phyloP scores from a whole-genome alignment of 2,113 vertebrate genomes.

The Apus apus region DNA sequence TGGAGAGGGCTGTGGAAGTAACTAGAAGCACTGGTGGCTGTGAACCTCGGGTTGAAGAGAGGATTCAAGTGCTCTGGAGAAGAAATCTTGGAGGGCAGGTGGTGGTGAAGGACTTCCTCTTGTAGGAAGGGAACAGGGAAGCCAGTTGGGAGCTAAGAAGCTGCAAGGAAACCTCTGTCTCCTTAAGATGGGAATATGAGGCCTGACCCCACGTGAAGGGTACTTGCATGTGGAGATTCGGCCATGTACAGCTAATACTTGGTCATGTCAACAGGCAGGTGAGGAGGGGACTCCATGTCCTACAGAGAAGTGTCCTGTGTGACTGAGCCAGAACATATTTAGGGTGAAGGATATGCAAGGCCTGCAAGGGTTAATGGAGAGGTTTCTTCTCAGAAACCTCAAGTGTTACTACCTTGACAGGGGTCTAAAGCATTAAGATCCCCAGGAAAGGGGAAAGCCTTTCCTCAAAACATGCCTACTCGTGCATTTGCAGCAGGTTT shows the following conservation, averaged over 20 bases:
- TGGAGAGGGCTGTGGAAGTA: not conserved
- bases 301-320: not conserved
- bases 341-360: not conserved
- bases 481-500: rapidly evolving
- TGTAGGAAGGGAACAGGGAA: not conserved
- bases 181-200: not conserved
- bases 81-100: not conserved
- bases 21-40: not conserved
- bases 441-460: not conserved
- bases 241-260: rapidly evolving
- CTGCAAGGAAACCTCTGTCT: not conserved
- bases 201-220: rapidly evolving
- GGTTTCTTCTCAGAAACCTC: not conserved
- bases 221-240: not conserved
- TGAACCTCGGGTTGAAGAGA: not conserved
- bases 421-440: not conserved
- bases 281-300: not conserved
- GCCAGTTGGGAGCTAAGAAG: not conserved
- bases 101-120: not conserved
- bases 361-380: not conserved
- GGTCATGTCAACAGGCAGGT: not conserved
- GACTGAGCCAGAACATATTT: not conserved
- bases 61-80: not conserved
- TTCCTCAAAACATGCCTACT: not conserved
- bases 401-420: not conserved